Evolutionary conservation across 2,113 vertebrate genomes (phyloP), one percentile per base, ranked within the genome.

Genomic region (Hoplias malabaricus): DNA sequence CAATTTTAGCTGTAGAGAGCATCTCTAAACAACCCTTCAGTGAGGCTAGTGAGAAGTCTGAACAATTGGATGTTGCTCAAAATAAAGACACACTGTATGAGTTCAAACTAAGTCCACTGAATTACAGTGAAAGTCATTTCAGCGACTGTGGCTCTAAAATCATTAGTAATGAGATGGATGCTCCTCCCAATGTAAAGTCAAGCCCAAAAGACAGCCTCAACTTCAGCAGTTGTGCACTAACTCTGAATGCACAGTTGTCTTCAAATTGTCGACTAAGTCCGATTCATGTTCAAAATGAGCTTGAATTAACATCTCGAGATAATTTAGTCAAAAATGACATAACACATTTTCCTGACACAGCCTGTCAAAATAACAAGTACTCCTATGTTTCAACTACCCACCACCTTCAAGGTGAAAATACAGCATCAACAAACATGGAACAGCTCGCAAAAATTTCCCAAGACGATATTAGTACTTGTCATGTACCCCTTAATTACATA

Each of bases 101-200:
- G 74, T 89, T 93, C 59, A 92, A 90, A 87, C 88, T 91, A 75
- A 92, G 90, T 61, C 90, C 90, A 42, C 82, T 92, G 31, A 91
- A 87, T 88, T 91, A 90, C 71, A 87, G 77, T 84, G 85, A 85
- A 78, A 78, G 87, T 36, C 82, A 86, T 43, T 87, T 90, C 46
- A 89, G 82, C 75, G 86, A 88, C 29, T 89, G 86, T 21, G 80
- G 86, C 78, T 83, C 91, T 59, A 84, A 89, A 75, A 85, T 85
- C 65, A 86, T 88, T 77, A 86, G 79, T 21, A 74, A 84, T 54
- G 87, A 78, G 66, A 69, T 84, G 12, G 87, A 89, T 43, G 85
- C 86, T 19, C 84, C 85, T 66, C 10, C 63, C 21, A 70, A 84
- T 23, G 73, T 82, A 31, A 84, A 85, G 56, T 77, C 83, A 73